Base-by-base conservation (phyloP, 64 coral and sea anemone species). In the Montipora sp. region DNA sequence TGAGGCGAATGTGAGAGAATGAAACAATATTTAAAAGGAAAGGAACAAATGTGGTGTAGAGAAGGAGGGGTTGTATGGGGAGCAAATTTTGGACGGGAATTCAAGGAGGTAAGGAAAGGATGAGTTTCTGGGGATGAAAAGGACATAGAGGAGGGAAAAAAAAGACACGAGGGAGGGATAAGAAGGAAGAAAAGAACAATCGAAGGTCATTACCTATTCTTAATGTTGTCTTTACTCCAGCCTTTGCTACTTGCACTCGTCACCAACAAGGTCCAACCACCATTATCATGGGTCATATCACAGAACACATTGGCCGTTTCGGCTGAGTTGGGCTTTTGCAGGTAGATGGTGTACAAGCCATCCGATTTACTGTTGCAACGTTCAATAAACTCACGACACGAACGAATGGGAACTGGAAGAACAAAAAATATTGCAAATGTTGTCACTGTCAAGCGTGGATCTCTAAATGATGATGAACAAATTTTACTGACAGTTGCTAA, bases 311-410 rank as follows among this genome's bases (percentile, higher is more conserved):
- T 98, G 8, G 75, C 63, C 80, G 95, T 82, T 88, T 89, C 83
- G 4, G 93, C 96, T 51, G 89, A 88, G 76, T 93, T 80, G 55
- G 50, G 71, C 58, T 98, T 94, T 49, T 93, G 87, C 8, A 93
- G 36, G 61, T 90, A 95, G 58, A 98, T 87, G 16, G 94, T 95
- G 27, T 98, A 98, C 18, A 95, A 59, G 80, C 96, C 96, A 80
- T 98, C 96, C 43, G 81, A 60, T 76, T 89, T 88, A 13, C 89
- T 89, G 78, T 95, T 91, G 75, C 96, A 98, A 7, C 96, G 96
- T 83, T 95, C 88, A 47, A 88, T 69, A 60, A 95, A 98, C 83
- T 98, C 96, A 15, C 94, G 94, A 43, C 96, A 98, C 57, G 96
- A 98, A 68, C 96, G 93, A 22, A 98, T 83, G 8, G 94, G 96